These are phyloP conservation scores for Drosophila ohnishii DNA, from an alignment of 1,140 invertebrate species.

Conservation along the genomic window DNA sequence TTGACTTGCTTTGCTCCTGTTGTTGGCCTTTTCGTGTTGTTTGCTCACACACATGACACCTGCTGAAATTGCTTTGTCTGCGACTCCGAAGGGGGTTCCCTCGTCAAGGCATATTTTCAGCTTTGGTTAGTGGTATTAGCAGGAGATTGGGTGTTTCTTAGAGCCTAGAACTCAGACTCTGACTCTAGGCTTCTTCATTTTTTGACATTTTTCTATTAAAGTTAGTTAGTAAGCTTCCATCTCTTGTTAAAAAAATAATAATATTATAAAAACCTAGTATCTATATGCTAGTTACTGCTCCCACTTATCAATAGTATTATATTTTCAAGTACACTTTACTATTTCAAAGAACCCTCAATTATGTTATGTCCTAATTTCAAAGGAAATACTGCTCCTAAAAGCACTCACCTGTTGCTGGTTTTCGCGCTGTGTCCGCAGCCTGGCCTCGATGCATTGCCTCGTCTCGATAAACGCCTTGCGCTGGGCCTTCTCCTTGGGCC, in stretches of 20 bases:
- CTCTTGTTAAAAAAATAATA: too few relatives aligned
- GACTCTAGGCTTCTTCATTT: neutral
- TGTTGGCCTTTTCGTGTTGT: conserved; percentile 32
- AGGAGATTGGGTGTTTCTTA: neutral
- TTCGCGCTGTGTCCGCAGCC: conserved; percentile 95
- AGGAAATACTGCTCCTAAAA: neutral
- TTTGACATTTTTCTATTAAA: neutral
- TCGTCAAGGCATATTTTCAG: too few relatives aligned
- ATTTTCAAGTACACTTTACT: neutral
- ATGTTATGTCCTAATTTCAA: neutral
- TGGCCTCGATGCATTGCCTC: conserved; percentile 95
- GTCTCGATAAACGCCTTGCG: conserved; percentile 97
- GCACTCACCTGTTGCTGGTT: conserved; percentile 96
- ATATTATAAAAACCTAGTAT: too few relatives aligned
- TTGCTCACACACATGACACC: conserved; percentile 15
- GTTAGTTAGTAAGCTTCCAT: too few relatives aligned
- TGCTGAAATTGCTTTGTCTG: conserved; percentile 28
- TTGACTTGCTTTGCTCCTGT: conserved; percentile 5
- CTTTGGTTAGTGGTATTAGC: neutral
- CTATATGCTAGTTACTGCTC: too few relatives aligned
- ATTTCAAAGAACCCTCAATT: neutral
- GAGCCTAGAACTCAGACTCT: neutral
- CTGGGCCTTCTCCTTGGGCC: conserved; percentile 95
- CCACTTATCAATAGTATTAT: neutral
- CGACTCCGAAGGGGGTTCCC: neutral